Percentiles rank a stretch among this genome's conserved stretches.
Evolutionary conservation across 2,797 vertebrate species (phyloP).

Genomic region (Sylvilagus floridanus): DNA sequence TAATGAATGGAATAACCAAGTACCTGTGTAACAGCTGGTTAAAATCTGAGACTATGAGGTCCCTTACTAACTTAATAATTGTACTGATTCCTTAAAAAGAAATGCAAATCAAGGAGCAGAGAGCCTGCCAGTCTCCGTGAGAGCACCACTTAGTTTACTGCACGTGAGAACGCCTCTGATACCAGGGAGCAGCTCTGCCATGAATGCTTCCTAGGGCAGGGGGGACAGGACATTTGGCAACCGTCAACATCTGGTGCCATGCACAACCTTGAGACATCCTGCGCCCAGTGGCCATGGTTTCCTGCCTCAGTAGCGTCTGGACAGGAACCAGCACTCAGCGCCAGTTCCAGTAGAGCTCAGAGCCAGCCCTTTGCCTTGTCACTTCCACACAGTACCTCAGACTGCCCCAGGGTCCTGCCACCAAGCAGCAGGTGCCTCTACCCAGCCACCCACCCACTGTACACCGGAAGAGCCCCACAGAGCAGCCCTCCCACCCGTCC

Average conservation of each 20-base stretch:
- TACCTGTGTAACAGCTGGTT: neutral
- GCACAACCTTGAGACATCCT: neutral
- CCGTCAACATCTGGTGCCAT: neutral
- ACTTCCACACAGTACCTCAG: no score
- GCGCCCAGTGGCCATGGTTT: no score
- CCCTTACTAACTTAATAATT: neutral
- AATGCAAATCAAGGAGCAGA: neutral
- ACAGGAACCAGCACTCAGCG: no score
- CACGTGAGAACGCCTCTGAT: neutral
- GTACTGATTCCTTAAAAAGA: neutral
- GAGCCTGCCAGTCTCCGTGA: neutral
- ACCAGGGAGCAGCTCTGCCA: neutral
- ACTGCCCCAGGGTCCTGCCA: no score
- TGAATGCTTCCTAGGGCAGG: neutral
- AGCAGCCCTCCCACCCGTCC: no score
- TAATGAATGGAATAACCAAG: neutral
- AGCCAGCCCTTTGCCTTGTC: no score
- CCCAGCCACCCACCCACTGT: no score
- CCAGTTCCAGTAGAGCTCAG: no score
- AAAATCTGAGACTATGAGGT: neutral
- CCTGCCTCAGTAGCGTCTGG: no score
- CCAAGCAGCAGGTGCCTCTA: no score
- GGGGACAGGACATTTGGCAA: neutral
- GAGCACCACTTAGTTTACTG: neutral
- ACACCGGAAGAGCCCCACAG: no score